Conservation (phyloP, 2,888 invertebrate genomes). For the Nineta flava region DNA sequence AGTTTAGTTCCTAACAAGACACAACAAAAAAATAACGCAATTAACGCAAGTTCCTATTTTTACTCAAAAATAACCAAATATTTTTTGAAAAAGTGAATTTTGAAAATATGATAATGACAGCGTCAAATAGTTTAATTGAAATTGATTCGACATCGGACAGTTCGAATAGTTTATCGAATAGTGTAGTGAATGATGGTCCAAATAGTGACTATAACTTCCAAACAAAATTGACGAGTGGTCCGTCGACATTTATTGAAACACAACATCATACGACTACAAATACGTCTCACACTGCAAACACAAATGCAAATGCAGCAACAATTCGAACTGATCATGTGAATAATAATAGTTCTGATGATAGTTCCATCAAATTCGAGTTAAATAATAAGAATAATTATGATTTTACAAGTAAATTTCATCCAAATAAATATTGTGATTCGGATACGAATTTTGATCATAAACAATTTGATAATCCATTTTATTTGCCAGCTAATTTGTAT, state of each 20-base stretch:
- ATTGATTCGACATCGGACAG: constrained; percentile 6
- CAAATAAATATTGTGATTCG: not conserved
- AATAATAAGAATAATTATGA: not conserved
- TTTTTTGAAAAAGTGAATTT: not conserved
- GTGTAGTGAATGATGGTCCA: not conserved
- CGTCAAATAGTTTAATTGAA: constrained; percentile 7
- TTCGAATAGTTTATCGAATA: constrained; percentile 5
- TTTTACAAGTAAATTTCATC: not conserved
- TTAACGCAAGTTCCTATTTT: constrained; percentile 1
- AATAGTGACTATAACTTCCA: too few species aligned
- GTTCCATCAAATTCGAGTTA: not conserved
- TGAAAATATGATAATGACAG: constrained; percentile 3
- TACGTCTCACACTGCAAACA: not conserved
- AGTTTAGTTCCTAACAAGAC: not conserved
- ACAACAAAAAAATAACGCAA: not conserved
- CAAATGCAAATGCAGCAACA: not conserved
- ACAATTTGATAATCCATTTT: constrained; percentile 4
- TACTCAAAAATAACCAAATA: not conserved
- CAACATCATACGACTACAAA: not conserved
- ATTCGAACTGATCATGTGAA: not conserved
- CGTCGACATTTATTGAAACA: not conserved
- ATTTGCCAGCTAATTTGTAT: constrained; percentile 5
- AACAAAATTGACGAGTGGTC: not conserved
- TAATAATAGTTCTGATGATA: not conserved
- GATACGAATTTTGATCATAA: not conserved